phyloP scores from a whole-genome alignment of 2,888 invertebrate genomes.

The Drosophila glabriapex region DNA sequence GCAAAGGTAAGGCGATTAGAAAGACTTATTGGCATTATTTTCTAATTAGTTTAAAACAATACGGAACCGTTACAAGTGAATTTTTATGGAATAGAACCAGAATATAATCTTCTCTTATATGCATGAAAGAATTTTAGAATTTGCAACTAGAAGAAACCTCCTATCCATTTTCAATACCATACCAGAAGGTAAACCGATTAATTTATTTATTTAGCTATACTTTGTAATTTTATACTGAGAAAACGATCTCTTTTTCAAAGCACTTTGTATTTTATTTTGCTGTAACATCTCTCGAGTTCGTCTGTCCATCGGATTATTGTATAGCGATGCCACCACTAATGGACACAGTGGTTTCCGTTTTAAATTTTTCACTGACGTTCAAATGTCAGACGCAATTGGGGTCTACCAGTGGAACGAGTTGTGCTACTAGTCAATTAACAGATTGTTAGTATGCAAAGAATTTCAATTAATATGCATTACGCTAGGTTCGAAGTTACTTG shows the following conservation, averaged over 20 bases:
- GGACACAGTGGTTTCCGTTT: slow-evolving; percentile 16
- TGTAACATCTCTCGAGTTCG: background rate
- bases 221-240: background rate
- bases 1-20: slow-evolving; percentile 33
- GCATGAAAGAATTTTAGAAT: background rate
- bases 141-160: background rate
- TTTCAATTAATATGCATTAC: slow-evolving; percentile 41
- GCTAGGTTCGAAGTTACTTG: slow-evolving; percentile 17
- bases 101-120: background rate
- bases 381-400: slow-evolving; percentile 59
- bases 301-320: slow-evolving; percentile 8
- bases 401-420: slow-evolving; percentile 53
- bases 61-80: background rate
- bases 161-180: background rate
- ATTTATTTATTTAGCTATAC: background rate
- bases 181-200: background rate
- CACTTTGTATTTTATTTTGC: background rate
- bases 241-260: background rate
- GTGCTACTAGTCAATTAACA: slow-evolving; percentile 33
- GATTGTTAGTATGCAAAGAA: slow-evolving; percentile 77
- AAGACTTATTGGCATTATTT: background rate
- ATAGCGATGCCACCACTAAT: slow-evolving; percentile 9
- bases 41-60: background rate
- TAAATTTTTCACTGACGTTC: slow-evolving; percentile 19
- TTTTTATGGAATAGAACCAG: background rate